Evolutionary conservation across 2,797 vertebrate species (phyloP).

Genomic region (Sebastes vulpes): DNA sequence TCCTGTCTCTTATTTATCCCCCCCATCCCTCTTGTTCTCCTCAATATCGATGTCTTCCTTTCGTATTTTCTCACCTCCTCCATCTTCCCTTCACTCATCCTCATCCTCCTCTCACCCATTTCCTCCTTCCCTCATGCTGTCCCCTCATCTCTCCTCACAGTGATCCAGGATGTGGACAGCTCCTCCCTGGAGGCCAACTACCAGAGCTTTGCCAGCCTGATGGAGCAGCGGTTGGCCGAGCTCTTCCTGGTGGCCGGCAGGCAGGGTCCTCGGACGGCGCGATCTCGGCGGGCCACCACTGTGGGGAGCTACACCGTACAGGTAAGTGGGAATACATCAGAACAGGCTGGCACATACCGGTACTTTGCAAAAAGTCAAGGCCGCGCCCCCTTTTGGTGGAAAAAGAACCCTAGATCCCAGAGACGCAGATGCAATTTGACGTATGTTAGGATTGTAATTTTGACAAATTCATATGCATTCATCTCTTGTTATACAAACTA

Average conservation of each 20-base stretch:
- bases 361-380: no score
- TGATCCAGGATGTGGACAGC: conserved; percentile 95
- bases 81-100: not conserved
- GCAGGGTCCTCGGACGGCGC: conserved; percentile 78
- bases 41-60: conserved; percentile 4
- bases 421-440: no score
- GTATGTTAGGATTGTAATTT: no score
- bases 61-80: not conserved
- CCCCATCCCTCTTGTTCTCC: not conserved
- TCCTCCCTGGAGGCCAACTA: conserved; percentile 93
- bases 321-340: conserved; percentile 56
- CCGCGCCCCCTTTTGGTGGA: no score
- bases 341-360: no score
- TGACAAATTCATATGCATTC: no score
- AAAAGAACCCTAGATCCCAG: no score
- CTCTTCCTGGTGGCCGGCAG: conserved; percentile 94
- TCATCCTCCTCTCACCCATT: not conserved
- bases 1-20: not conserved
- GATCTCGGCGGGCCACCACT: conserved; percentile 91
- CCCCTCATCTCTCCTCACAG: conserved; percentile 74
- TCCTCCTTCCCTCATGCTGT: not conserved
- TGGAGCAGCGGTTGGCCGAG: conserved; percentile 96
- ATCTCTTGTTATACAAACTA: no score
- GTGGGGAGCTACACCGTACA: conserved; percentile 95
- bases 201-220: conserved; percentile 95